Evolutionary conservation across 1,140 invertebrate species (phyloP).

Genomic region (Magallana gigas): DNA sequence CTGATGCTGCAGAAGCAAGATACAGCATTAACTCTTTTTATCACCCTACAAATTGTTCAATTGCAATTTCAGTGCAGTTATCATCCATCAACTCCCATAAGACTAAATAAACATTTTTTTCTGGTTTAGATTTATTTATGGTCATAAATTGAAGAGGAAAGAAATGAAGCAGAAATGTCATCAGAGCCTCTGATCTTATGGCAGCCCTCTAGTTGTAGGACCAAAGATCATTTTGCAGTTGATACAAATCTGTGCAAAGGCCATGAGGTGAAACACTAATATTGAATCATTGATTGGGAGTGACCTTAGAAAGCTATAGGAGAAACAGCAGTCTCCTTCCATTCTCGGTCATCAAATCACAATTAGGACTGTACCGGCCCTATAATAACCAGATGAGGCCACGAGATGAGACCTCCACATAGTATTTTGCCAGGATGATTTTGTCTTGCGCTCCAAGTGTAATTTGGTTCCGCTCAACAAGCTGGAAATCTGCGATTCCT

Average conservation of each 20-base stretch:
- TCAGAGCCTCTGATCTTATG: not conserved
- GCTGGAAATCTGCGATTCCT: constrained; percentile 14
- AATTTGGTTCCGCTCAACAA: constrained; percentile 14
- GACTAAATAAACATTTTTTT: not conserved
- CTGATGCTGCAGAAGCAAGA: too few relatives aligned
- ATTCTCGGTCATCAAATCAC: not conserved
- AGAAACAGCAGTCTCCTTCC: not conserved
- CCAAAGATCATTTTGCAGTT: not conserved
- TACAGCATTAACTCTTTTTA: too few relatives aligned
- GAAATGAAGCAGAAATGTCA: constrained; percentile 30
- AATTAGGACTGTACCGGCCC: not conserved
- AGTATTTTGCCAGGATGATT: not conserved
- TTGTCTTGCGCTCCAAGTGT: not conserved
- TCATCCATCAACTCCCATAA: not conserved
- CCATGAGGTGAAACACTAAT: not conserved
- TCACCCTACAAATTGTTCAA: not conserved
- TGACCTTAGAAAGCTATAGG: not conserved
- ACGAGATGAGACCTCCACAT: not conserved
- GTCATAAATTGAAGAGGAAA: not conserved
- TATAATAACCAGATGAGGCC: not conserved
- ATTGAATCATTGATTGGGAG: not conserved
- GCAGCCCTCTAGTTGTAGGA: not conserved
- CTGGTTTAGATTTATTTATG: not conserved
- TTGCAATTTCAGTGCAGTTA: constrained; percentile 3
- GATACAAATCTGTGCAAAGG: not conserved